Percentiles rank a stretch among this genome's conserved stretches.
phyloP scores from a whole-genome alignment of 2,888 invertebrate genomes.

The Calephelis perditalis region DNA sequence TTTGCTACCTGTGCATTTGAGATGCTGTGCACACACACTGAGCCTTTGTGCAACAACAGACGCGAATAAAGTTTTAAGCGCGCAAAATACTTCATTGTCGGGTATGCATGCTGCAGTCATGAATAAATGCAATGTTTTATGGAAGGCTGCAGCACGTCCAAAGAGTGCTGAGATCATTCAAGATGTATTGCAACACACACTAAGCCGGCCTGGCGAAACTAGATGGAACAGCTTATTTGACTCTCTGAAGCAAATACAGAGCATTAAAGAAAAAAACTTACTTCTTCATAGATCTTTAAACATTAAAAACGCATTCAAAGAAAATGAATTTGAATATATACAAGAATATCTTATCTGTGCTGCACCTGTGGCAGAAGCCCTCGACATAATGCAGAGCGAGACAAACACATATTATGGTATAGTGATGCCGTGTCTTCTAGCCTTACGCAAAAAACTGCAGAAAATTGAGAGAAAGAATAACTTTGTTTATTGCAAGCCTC shows the following conservation, averaged over 20 bases:
- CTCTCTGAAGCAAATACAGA: constrained; percentile 19
- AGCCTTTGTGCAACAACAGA: constrained; percentile 24
- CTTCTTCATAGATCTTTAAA: constrained; percentile 14
- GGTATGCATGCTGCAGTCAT: constrained; percentile 20
- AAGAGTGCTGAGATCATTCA: constrained; percentile 23
- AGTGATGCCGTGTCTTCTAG: constrained; percentile 11
- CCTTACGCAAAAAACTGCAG: constrained; percentile 18
- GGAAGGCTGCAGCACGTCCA: constrained; percentile 25
- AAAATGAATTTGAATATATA: constrained; percentile 17
- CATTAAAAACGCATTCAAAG: constrained; percentile 17
- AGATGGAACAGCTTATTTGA: constrained; percentile 22
- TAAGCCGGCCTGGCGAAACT: constrained; percentile 19
- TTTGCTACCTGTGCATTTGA: constrained; percentile 21
- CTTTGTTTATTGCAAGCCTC: constrained; percentile 18
- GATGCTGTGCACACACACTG: constrained; percentile 24
- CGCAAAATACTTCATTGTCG: constrained; percentile 18
- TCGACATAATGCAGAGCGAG: constrained; percentile 17
- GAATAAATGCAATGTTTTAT: constrained; percentile 22
- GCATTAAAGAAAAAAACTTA: constrained; percentile 19
- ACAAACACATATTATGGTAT: constrained; percentile 18
- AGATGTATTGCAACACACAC: constrained; percentile 20
- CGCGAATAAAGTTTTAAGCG: constrained; percentile 21
- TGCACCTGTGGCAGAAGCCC: constrained; percentile 16
- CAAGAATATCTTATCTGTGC: constrained; percentile 15
- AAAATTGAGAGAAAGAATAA: constrained; percentile 19